A percentile compares a stretch with the other conserved stretches of the same genome.
These are phyloP conservation scores for Synodontis membranacea DNA, from an alignment of 2,113 vertebrate species.

Conservation along the genomic window DNA sequence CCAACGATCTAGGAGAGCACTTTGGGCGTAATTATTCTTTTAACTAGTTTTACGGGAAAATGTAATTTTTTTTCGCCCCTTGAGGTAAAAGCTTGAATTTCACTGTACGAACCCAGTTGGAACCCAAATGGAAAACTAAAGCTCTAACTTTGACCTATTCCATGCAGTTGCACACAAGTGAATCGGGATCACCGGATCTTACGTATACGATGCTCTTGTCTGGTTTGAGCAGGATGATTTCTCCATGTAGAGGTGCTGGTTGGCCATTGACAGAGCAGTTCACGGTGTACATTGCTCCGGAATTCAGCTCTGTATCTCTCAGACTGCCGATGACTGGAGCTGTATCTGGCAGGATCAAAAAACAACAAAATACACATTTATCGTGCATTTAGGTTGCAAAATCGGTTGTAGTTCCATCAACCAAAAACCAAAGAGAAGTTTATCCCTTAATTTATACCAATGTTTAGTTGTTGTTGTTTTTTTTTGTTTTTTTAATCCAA, in stretches of 20 bases:
- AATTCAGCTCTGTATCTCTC: constrained; percentile 76
- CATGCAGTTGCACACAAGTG: too few relatives aligned
- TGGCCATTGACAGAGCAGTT: constrained; percentile 76
- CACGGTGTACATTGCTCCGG: constrained; percentile 67
- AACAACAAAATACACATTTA: background rate
- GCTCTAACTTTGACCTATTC: background rate
- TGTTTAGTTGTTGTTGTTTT: background rate
- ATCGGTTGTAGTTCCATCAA: background rate
- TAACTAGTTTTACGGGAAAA: background rate
- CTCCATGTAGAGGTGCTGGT: constrained; percentile 76
- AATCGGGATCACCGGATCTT: background rate
- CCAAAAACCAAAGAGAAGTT: background rate
- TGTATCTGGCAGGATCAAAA: constrained; percentile 55
- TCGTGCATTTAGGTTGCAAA: background rate
- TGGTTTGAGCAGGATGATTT: constrained; percentile 80
- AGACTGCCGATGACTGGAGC: constrained; percentile 72
- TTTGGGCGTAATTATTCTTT: background rate
- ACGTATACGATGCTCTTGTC: constrained; percentile 67
- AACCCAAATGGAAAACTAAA: background rate
- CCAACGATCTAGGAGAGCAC: background rate
- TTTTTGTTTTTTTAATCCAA: background rate
- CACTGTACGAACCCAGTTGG: background rate
- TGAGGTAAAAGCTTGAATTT: background rate
- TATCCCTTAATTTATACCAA: background rate
- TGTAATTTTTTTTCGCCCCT: background rate